Percentiles rank a stretch among this genome's conserved stretches.
Conservation (phyloP, 2,797 vertebrate genomes). For the Micromesistius poutassou region DNA sequence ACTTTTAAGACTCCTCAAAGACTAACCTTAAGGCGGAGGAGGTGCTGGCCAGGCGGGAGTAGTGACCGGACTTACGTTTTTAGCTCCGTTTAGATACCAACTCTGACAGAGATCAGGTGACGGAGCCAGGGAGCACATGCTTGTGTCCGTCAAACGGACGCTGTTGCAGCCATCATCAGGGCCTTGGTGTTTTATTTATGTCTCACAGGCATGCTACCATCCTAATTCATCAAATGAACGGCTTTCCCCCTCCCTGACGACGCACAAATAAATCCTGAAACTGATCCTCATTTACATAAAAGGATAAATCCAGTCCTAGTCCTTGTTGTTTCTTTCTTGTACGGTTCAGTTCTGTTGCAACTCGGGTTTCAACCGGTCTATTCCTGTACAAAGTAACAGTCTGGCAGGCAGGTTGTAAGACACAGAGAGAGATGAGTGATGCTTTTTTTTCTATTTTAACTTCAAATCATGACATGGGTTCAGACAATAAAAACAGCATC, state of each 20-base stretch:
- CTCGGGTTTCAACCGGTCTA: slow-evolving; percentile 2
- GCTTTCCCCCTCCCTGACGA: background rate
- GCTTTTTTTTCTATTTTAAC: background rate
- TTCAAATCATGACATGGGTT: background rate
- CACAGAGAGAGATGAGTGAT: background rate
- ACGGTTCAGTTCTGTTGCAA: background rate
- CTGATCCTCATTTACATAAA: background rate
- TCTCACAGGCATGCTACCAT: slow-evolving; percentile 54
- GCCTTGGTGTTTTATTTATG: slow-evolving; percentile 74
- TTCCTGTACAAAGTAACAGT: background rate
- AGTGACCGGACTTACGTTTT: slow-evolving; percentile 72
- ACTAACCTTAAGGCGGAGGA: slow-evolving; percentile 71
- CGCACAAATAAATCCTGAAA: background rate
- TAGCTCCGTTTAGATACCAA: slow-evolving; percentile 77
- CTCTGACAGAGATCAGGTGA: slow-evolving; percentile 84
- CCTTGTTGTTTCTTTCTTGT: background rate
- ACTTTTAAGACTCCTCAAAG: slow-evolving; percentile 56
- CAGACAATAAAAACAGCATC: background rate
- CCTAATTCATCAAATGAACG: background rate
- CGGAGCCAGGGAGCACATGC: slow-evolving; percentile 80
- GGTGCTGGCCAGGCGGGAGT: slow-evolving; percentile 71
- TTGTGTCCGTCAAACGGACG: slow-evolving; percentile 90
- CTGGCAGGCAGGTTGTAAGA: background rate
- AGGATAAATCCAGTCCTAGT: background rate
- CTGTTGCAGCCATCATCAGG: slow-evolving; percentile 85